Conservation (phyloP, 2,797 vertebrate species). For the Hoplostethus atlanticus region DNA sequence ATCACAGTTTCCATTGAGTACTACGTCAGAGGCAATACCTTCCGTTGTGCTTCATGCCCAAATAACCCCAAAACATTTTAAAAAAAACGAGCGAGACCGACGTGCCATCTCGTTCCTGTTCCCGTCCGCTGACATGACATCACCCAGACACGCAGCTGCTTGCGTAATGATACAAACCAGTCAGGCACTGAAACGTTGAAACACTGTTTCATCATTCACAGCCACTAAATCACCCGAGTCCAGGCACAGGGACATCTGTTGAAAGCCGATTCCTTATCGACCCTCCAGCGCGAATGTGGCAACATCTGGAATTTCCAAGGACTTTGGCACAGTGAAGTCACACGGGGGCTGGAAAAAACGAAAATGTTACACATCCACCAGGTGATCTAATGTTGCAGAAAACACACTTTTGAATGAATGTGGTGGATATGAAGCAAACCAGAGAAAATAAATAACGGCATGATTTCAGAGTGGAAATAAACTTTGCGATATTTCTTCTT, state of each 20-base stretch:
- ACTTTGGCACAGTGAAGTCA: slow-evolving; percentile 42
- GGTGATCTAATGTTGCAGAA: slow-evolving; percentile 52
- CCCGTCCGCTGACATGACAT: slow-evolving; percentile 65
- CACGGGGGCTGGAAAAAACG: slow-evolving; percentile 36
- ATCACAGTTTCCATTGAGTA: slow-evolving; percentile 8
- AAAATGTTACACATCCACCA: slow-evolving; percentile 62
- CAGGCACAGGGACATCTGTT: slow-evolving; percentile 67
- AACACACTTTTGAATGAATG: slow-evolving; percentile 29
- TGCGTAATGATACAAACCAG: slow-evolving; percentile 68
- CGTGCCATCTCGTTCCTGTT: slow-evolving; percentile 42
- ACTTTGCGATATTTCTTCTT: too few species aligned
- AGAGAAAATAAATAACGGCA: slow-evolving; percentile 2
- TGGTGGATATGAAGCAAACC: slow-evolving; percentile 36
- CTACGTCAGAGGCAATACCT: slow-evolving; percentile 8
- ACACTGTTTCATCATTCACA: slow-evolving; percentile 75
- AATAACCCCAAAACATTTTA: slow-evolving; percentile 14
- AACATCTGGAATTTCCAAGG: slow-evolving; percentile 75
- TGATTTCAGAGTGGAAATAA: too few species aligned
- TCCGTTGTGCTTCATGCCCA: slow-evolving; percentile 18
- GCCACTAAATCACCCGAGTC: slow-evolving; percentile 69
- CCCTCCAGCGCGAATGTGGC: slow-evolving; percentile 57
- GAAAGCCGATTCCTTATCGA: slow-evolving; percentile 74
- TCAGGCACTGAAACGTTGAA: slow-evolving; percentile 58
- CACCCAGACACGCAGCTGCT: slow-evolving; percentile 75
- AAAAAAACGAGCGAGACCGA: slow-evolving; percentile 38